A percentile compares a stretch with the other conserved stretches of the same genome.
Evolutionary conservation across 2,113 vertebrate genomes (phyloP).

Genomic region (Isurus oxyrinchus): DNA sequence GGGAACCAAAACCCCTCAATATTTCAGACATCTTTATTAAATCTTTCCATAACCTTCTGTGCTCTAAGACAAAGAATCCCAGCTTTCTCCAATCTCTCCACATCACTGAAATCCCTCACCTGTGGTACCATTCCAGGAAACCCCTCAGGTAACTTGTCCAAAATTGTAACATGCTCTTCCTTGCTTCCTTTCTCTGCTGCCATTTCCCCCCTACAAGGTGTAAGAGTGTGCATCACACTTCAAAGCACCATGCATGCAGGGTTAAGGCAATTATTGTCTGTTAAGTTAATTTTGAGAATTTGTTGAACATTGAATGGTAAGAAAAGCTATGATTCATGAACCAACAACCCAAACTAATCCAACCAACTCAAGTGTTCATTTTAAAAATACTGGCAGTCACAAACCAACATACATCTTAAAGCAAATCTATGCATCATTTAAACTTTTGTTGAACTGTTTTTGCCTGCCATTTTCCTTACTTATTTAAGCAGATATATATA

Average conservation of each 20-base stretch:
- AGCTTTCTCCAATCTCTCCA: not conserved
- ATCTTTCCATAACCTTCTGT: not conserved
- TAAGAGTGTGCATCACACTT: not conserved
- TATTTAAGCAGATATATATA: not conserved
- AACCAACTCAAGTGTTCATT: not conserved
- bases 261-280: not conserved
- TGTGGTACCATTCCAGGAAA: not conserved
- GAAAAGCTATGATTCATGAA: not conserved
- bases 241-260: not conserved
- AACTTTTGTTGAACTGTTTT: not conserved
- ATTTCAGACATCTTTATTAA: not conserved
- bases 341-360: not conserved
- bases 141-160: not conserved
- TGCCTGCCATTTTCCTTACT: not conserved
- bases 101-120: not conserved
- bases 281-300: not conserved
- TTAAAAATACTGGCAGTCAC: not conserved
- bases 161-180: not conserved
- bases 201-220: too few relatives aligned
- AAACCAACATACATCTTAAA: not conserved
- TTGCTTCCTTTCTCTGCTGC: too few relatives aligned
- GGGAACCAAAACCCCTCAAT: too few relatives aligned
- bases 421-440: not conserved
- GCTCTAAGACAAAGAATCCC: not conserved
- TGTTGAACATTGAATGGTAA: not conserved